phyloP scores from a whole-genome alignment of 2,113 vertebrate species.

The Bujurquina vittata region DNA sequence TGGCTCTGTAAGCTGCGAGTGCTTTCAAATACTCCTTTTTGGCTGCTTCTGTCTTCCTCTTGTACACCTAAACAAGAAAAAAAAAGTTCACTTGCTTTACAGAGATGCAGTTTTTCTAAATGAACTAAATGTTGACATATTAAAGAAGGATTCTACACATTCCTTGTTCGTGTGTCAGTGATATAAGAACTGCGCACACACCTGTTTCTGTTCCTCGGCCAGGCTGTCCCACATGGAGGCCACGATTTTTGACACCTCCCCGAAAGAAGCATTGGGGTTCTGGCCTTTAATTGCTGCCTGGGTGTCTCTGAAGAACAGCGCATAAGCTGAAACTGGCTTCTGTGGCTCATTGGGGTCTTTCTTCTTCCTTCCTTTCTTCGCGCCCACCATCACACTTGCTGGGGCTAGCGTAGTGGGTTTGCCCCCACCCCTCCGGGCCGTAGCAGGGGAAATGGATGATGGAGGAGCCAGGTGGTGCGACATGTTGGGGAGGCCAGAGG shows the following conservation, averaged over 20 bases:
- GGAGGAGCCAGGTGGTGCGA: constrained; percentile 34
- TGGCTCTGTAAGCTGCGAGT: constrained; percentile 86
- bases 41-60: constrained; percentile 88
- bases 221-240: constrained; percentile 97
- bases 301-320: constrained; percentile 92
- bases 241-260: constrained; percentile 93
- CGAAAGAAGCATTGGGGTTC: constrained; percentile 92
- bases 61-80: constrained; percentile 81
- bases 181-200: constrained; percentile 29
- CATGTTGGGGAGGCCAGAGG: constrained; percentile 67
- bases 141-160: neutral
- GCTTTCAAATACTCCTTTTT: constrained; percentile 92
- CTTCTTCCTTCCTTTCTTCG: constrained; percentile 85
- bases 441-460: constrained; percentile 56
- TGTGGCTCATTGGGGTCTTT: constrained; percentile 94
- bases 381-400: neutral
- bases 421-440: constrained; percentile 73
- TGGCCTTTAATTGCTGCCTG: constrained; percentile 94
- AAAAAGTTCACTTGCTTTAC: neutral
- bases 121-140: neutral
- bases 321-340: constrained; percentile 92
- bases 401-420: constrained; percentile 51
- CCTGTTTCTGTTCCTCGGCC: constrained; percentile 94
- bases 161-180: fast-evolving
- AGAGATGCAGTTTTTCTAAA: neutral